Evolutionary conservation across 2,888 invertebrate genomes (phyloP), one percentile per base, ranked within the genome.

Genomic region (Tillus elongatus): DNA sequence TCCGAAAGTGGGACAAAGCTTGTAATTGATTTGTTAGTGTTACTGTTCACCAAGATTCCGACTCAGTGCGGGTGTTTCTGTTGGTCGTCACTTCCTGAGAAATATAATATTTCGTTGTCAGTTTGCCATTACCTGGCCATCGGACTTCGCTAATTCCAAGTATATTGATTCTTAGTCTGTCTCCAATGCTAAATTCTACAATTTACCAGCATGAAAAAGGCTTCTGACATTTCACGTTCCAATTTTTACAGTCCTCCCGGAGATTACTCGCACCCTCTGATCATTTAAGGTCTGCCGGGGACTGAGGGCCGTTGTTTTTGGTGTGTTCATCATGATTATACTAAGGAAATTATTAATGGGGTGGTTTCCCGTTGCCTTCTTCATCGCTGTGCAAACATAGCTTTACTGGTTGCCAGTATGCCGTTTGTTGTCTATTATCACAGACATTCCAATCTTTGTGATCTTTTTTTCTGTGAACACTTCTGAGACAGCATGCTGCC

Each of bases 311-410:
- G n/a, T 19, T 19, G 24, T 19, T 6, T 19, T 19, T 8, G 24
- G 6, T 19, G 24, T 19, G n/a, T 19, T 19, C 24, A 19, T 19
- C 6, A 19, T n/a, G 24, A 19, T 19, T 19, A 19, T 19, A 19
- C 24, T 19, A 19, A n/a, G 24, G n/a, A 19, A 19, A 19, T 19
- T 19, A n/a, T 19, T 19, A 19, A 19, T 19, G n/a, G 24, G n/a
- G 24, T 19, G 24, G n/a, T 19, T 19, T 19, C 24, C 24, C 24
- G 24, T 19, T n/a, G 24, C n/a, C 24, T n/a, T n/a, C n/a, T 19
- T n/a, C 24, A 19, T 19, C 24, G 24, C 24, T 19, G 24, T 19
- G 24, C 24, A 19, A n/a, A 19, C n/a, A n/a, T n/a, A 6, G 24
- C n/a, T 19, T 19, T n/a, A 19, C 6, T 19, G 24, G 24, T 19